Conservation (phyloP, 2,888 invertebrate species). For the Corbicula japonica region DNA sequence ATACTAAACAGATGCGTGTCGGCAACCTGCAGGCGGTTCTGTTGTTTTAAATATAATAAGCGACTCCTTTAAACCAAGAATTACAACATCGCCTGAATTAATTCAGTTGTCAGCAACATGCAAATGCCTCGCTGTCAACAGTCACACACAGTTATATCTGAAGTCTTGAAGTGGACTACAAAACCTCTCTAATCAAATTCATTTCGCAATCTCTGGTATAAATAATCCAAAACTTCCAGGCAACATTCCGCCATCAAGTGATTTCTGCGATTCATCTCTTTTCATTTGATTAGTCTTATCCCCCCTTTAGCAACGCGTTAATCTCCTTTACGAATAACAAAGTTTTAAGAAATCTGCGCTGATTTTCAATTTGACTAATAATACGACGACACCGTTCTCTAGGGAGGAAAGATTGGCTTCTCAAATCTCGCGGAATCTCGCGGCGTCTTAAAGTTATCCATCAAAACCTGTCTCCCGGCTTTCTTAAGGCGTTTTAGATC, state of each 20-base stretch:
- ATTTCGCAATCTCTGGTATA: slow-evolving; percentile 15
- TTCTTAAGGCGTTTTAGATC: slow-evolving; percentile 31
- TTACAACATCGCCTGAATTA: neutral
- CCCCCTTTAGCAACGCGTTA: slow-evolving; percentile 50
- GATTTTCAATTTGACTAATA: slow-evolving; percentile 66
- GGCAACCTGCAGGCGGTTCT: too few relatives aligned
- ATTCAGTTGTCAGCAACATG: too few relatives aligned
- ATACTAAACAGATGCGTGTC: too few relatives aligned
- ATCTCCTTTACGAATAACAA: slow-evolving; percentile 56
- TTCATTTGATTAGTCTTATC: slow-evolving; percentile 50
- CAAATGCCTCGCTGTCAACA: too few relatives aligned
- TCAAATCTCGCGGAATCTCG: slow-evolving; percentile 55
- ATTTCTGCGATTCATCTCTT: slow-evolving; percentile 54
- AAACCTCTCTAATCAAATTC: neutral
- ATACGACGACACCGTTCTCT: slow-evolving; percentile 49
- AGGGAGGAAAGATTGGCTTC: slow-evolving; percentile 55
- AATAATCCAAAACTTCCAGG: slow-evolving; percentile 27
- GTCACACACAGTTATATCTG: too few relatives aligned
- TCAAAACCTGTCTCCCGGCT: slow-evolving; percentile 33
- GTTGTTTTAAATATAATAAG: too few relatives aligned
- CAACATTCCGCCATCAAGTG: slow-evolving; percentile 36
- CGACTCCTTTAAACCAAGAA: too few relatives aligned
- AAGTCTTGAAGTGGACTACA: neutral
- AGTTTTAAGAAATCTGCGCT: slow-evolving; percentile 46
- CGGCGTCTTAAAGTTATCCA: slow-evolving; percentile 63